phyloP scores from a whole-genome alignment of 2,797 vertebrate species.

The Eulemur coronatus region DNA sequence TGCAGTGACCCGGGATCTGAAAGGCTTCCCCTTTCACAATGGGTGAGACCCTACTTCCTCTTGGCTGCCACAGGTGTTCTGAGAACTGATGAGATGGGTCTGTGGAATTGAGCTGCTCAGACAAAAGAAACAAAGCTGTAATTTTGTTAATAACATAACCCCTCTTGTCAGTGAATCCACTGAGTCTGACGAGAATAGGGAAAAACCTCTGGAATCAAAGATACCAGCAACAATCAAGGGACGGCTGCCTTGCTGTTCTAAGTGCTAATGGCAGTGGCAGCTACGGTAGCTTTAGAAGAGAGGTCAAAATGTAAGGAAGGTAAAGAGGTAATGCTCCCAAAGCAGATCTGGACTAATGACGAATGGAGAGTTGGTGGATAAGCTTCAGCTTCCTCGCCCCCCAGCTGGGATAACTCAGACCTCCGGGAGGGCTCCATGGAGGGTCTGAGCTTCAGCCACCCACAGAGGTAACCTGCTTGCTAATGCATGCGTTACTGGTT shows the following conservation, averaged over 20 bases:
- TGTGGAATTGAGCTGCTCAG: conserved; percentile 32
- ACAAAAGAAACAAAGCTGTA: conserved; percentile 1
- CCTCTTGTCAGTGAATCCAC: background rate
- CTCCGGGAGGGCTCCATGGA: background rate
- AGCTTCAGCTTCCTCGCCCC: background rate
- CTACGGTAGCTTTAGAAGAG: no score
- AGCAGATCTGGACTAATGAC: background rate
- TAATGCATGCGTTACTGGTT: fast-evolving
- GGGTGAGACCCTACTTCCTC: background rate
- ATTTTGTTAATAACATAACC: background rate
- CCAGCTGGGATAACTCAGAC: background rate
- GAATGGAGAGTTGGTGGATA: background rate
- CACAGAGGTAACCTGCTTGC: background rate
- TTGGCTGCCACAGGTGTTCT: background rate
- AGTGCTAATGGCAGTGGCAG: background rate
- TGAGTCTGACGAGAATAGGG: background rate
- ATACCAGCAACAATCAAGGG: background rate
- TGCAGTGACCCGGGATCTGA: background rate
- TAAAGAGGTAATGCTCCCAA: background rate
- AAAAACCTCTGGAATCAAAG: background rate
- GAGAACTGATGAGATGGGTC: background rate
- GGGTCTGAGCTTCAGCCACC: background rate
- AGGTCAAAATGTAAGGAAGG: background rate
- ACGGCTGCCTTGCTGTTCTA: background rate
- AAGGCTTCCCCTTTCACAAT: background rate